Conservation (phyloP, 2,888 invertebrate genomes). For the Andrena bicolor region DNA sequence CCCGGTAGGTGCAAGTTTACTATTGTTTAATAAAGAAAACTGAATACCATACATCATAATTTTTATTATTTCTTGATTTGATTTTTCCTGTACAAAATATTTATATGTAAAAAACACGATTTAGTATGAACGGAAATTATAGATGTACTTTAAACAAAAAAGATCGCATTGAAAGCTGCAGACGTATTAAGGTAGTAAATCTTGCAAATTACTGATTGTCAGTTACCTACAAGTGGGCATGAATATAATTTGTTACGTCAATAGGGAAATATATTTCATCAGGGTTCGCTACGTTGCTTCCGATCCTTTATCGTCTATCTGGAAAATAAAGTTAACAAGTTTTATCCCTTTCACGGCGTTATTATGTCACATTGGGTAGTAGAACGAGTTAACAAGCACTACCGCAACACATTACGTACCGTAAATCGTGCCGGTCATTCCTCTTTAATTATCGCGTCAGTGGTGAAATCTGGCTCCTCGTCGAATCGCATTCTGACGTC, state of each 20-base stretch:
- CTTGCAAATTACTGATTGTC: too few relatives aligned
- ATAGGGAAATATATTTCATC: not conserved
- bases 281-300: not conserved
- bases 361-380: conserved; percentile 31
- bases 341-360: not conserved
- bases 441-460: conserved; percentile 55
- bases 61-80: too few relatives aligned
- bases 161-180: too few relatives aligned
- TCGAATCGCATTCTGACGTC: conserved; percentile 22
- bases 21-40: too few relatives aligned
- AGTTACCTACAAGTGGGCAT: too few relatives aligned
- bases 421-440: conserved; percentile 49
- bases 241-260: not conserved
- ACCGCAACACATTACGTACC: conserved; percentile 5
- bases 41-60: too few relatives aligned
- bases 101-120: too few relatives aligned
- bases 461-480: conserved; percentile 42
- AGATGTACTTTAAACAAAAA: too few relatives aligned
- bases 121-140: too few relatives aligned
- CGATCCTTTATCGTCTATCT: conserved; percentile 5
- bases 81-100: too few relatives aligned
- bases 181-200: too few relatives aligned
- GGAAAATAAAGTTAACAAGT: conserved; percentile 6
- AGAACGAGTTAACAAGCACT: conserved; percentile 36
- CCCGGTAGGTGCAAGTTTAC: too few relatives aligned